These are phyloP conservation scores for Acleris emargana DNA, from an alignment of 2,888 invertebrate genomes.

Conservation along the genomic window DNA sequence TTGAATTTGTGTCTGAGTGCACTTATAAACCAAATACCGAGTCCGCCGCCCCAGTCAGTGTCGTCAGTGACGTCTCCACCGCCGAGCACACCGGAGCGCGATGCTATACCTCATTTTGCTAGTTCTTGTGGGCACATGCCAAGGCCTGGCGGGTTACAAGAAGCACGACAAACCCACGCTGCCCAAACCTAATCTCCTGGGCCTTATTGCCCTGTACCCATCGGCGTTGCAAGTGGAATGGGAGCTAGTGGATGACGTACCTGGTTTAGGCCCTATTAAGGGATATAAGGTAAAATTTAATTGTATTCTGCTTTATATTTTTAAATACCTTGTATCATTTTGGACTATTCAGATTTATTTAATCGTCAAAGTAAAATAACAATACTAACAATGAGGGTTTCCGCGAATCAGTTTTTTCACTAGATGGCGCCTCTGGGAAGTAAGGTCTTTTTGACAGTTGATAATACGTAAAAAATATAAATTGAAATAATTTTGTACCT, in stretches of 20 bases:
- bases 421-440: too few relatives aligned
- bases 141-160: slow-evolving; percentile 10
- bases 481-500: too few relatives aligned
- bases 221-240: slow-evolving; percentile 37
- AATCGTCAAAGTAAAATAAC: too few relatives aligned
- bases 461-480: too few relatives aligned
- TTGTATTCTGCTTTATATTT: slow-evolving; percentile 14
- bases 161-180: neutral
- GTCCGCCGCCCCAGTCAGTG: too few relatives aligned
- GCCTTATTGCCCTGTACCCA: slow-evolving; percentile 35
- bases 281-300: slow-evolving; percentile 42
- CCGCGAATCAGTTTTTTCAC: too few relatives aligned
- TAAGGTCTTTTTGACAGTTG: too few relatives aligned
- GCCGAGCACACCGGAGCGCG: neutral
- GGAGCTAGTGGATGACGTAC: slow-evolving; percentile 33
- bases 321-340: neutral
- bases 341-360: too few relatives aligned
- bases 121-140: neutral
- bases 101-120: slow-evolving; percentile 11
- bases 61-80: too few relatives aligned
- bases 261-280: slow-evolving; percentile 34
- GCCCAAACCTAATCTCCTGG: slow-evolving; percentile 23
- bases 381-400: too few relatives aligned
- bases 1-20: too few relatives aligned
- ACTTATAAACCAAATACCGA: too few relatives aligned